Conservation (phyloP, 2,797 vertebrate species). For the Podarcis siculus region DNA sequence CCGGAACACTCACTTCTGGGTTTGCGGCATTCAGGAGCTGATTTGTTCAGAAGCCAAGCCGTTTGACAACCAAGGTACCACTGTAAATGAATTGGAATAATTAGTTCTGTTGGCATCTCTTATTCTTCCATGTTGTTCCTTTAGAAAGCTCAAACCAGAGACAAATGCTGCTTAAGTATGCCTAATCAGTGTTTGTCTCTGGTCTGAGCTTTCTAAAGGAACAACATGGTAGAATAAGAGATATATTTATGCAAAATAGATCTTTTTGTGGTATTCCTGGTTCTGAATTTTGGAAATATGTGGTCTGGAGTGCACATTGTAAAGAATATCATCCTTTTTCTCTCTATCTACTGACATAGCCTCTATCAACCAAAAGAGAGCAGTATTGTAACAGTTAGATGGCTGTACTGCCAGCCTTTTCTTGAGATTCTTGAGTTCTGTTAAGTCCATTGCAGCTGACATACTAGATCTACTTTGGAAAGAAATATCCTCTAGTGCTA, state of each 20-base stretch:
- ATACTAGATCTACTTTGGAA: slow-evolving; percentile 11
- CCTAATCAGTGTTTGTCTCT: neutral
- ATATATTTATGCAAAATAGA: neutral
- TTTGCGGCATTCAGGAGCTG: too few relatives aligned
- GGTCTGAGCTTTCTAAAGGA: neutral
- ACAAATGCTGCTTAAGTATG: neutral
- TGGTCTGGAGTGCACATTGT: neutral
- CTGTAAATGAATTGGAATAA: neutral
- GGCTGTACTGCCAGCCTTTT: neutral
- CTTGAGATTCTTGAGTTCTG: neutral
- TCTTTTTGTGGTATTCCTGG: neutral
- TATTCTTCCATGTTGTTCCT: too few relatives aligned
- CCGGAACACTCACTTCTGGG: too few relatives aligned
- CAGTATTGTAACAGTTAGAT: slow-evolving; percentile 1
- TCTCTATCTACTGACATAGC: neutral
- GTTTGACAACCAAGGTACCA: too few relatives aligned
- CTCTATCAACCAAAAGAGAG: neutral
- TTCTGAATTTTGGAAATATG: neutral
- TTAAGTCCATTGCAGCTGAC: neutral
- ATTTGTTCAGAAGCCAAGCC: too few relatives aligned
- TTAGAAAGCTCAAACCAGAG: too few relatives aligned
- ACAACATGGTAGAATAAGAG: neutral
- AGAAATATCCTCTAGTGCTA: neutral
- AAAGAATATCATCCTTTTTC: neutral
- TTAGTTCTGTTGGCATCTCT: neutral